Evolutionary conservation across 2,888 invertebrate genomes (phyloP), one percentile per base, ranked within the genome.

Genomic region (Ferdinandea cuprea): DNA sequence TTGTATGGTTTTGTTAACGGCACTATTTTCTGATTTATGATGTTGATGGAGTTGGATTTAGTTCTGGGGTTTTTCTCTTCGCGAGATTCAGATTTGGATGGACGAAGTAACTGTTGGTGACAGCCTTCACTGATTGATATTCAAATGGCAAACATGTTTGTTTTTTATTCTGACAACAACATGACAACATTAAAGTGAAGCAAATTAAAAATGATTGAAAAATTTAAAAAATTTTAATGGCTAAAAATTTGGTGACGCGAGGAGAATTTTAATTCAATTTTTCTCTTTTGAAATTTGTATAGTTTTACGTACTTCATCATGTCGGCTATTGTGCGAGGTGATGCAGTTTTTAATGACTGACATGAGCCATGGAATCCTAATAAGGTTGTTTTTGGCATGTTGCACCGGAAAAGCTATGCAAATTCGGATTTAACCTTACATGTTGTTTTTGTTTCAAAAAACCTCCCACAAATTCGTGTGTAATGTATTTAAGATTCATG

Each of bases 11-110:
- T 32, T 42, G 30, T 13, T 52, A 54, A 48, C 46, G 68, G 46
- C 52, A 35, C 46, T 54, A 40, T 69, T 56, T 54, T 61, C 52
- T 76, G 76, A 61, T 76, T 76, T 25, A 76, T 44, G 35, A 7
- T 30, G 9, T 37, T n/a, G 17, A 28, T 44, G 54, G 3, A n/a
- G 4, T 15, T 28, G 3, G 25, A 28, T 69, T 63, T 40, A n/a
- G 30, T 48, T 44, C 35, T 13, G 42, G 8, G n/a, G n/a, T n/a
- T 44, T 35, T 32, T 11, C 13, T 30, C 11, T 21, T 35, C n/a
- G n/a, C n/a, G 11, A 19, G 15, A 37, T 37, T 2, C 6, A 5
- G n/a, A 37, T 44, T 17, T 15, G 8, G 3, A 8, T 6, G 15
- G 28, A 52, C 9, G 3, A 9, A 15, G 30, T 15, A 13, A 15